Conservation (phyloP, 1,140 invertebrate genomes). For the Colletes latitarsis region DNA sequence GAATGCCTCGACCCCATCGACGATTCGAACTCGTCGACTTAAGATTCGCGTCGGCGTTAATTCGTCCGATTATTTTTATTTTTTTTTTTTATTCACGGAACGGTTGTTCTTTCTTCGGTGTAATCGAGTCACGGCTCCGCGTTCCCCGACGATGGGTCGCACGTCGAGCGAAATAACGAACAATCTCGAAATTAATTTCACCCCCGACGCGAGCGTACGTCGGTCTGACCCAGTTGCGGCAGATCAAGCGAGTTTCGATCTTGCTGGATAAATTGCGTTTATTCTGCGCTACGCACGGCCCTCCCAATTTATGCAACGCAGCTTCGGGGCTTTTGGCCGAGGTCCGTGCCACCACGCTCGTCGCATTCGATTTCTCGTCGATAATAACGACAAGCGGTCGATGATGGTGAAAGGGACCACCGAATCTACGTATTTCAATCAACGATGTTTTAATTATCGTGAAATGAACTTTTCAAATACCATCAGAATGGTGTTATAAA, state of each 20-base stretch:
- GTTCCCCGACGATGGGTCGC: neutral
- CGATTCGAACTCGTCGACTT: too few species aligned
- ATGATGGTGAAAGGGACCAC: neutral
- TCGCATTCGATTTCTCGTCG: too few species aligned
- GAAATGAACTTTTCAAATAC: too few species aligned
- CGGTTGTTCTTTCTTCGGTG: too few species aligned
- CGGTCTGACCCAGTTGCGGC: slow-evolving; percentile 48
- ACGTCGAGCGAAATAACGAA: neutral
- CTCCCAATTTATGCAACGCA: slow-evolving; percentile 31
- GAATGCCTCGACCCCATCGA: neutral
- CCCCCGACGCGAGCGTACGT: slow-evolving; percentile 24
- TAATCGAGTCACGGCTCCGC: too few species aligned
- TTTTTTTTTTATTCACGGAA: too few species aligned
- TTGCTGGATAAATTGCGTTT: slow-evolving; percentile 42
- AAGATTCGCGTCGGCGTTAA: too few species aligned
- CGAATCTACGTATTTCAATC: too few species aligned
- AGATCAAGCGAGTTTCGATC: slow-evolving; percentile 40
- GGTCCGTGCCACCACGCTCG: neutral
- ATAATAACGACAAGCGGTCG: neutral
- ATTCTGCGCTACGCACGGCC: slow-evolving; percentile 1
- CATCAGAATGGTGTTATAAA: too few species aligned
- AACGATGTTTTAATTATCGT: too few species aligned
- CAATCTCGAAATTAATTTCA: slow-evolving; percentile 39
- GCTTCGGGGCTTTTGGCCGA: slow-evolving; percentile 27
- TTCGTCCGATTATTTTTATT: too few species aligned